These are phyloP conservation scores for Chrosomus eos DNA, from an alignment of 2,797 vertebrate genomes.

Conservation along the genomic window DNA sequence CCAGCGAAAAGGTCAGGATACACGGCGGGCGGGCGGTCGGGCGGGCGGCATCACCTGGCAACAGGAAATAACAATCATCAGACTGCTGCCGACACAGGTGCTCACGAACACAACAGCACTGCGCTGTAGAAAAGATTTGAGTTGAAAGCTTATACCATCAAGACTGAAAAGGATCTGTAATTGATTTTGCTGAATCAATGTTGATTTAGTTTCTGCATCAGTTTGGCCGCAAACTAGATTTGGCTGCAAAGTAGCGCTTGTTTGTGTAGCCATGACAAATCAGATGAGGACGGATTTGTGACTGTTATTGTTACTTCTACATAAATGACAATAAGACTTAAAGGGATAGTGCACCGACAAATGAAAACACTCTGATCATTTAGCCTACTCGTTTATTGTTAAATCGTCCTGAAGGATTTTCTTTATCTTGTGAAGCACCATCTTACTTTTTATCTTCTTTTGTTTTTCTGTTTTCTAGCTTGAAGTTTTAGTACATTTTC, in stretches of 20 bases:
- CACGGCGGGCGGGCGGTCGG: not conserved
- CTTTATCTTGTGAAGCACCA: not conserved
- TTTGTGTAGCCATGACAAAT: slow-evolving; percentile 27
- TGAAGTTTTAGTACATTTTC: not conserved
- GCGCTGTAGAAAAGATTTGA: not conserved
- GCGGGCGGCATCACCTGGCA: slow-evolving; percentile 15
- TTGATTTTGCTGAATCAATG: slow-evolving; percentile 44
- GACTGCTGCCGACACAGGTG: slow-evolving; percentile 7
- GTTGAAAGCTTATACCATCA: slow-evolving; percentile 15
- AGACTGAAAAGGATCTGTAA: slow-evolving; percentile 23
- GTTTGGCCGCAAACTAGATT: slow-evolving; percentile 27
- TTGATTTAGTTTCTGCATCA: slow-evolving; percentile 39
- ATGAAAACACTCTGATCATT: not conserved
- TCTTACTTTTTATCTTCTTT: not conserved
- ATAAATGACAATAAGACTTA: not conserved
- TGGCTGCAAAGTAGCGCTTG: slow-evolving; percentile 19
- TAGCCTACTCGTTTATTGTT: not conserved
- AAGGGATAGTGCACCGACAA: not conserved
- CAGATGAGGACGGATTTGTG: slow-evolving; percentile 21
- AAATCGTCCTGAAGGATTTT: not conserved
- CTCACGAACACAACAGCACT: slow-evolving; percentile 16
- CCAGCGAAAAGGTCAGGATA: slow-evolving; percentile 26
- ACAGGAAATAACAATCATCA: slow-evolving; percentile 36
- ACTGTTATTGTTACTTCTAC: slow-evolving; percentile 17
- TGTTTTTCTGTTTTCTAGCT: not conserved